Percentiles rank a stretch among this genome's conserved stretches.
Conservation (phyloP, 2,888 invertebrate genomes). For the Cerastis rubricosa region DNA sequence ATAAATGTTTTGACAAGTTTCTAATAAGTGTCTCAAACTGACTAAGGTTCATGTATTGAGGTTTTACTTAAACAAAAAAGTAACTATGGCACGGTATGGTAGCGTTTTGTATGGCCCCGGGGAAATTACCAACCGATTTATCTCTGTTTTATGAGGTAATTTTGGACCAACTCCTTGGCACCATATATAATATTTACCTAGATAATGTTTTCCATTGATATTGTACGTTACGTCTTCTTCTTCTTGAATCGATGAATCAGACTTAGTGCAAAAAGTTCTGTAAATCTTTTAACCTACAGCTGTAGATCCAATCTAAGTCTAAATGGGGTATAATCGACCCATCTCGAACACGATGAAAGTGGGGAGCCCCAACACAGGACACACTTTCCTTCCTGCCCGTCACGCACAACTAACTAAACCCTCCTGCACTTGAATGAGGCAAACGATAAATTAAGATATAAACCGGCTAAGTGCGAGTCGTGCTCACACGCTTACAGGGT, state of each 20-base stretch:
- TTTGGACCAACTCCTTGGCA: neutral
- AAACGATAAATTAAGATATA: neutral
- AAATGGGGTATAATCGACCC: neutral
- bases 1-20: conserved; percentile 19
- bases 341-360: neutral
- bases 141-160: neutral
- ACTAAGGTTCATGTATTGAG: neutral
- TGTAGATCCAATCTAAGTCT: neutral
- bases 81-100: neutral
- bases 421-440: neutral
- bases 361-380: neutral
- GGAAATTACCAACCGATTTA: neutral
- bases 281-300: neutral
- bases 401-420: neutral
- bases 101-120: neutral
- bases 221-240: neutral
- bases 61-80: conserved; percentile 4
- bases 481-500: no score
- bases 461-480: no score
- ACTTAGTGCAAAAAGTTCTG: neutral
- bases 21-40: neutral
- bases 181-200: neutral
- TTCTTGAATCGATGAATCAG: neutral
- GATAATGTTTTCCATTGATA: neutral
- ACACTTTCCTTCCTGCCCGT: neutral